Conservation (phyloP, 2,797 vertebrate genomes). For the Peromyscus eremicus region DNA sequence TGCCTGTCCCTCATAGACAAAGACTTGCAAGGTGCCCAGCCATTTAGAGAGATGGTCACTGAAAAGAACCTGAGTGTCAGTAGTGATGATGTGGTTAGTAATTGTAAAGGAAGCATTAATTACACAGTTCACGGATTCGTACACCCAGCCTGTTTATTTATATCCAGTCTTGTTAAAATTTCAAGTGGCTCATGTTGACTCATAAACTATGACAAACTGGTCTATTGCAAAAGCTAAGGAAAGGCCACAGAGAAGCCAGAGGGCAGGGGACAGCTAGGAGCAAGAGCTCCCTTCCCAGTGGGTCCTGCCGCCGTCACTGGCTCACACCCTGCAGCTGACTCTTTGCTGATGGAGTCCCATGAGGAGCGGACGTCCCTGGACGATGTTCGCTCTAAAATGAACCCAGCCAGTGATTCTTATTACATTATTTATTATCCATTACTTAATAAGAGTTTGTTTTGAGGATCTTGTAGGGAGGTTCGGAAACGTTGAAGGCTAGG, state of each 20-base stretch:
- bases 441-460: conserved; percentile 28
- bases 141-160: conserved; percentile 25
- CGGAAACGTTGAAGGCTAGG: not conserved
- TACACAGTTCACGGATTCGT: not conserved
- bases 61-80: not conserved
- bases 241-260: not conserved
- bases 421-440: not conserved
- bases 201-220: conserved; percentile 10
- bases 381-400: not conserved
- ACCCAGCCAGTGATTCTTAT: conserved; percentile 11
- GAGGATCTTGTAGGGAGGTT: not conserved
- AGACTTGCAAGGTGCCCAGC: not conserved
- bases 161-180: conserved; percentile 20
- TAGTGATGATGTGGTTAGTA: not conserved
- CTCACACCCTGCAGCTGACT: too few relatives aligned
- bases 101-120: not conserved
- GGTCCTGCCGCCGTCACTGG: not conserved
- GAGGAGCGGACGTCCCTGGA: not conserved
- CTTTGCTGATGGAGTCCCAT: too few relatives aligned
- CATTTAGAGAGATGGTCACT: not conserved
- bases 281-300: not conserved
- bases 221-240: not conserved
- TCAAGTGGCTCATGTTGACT: not conserved
- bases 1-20: not conserved
- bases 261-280: not conserved